Percentiles rank a stretch among this genome's conserved stretches.
Conservation (phyloP, 2,113 vertebrate species). For the Cyanoramphus novaezelandiae region DNA sequence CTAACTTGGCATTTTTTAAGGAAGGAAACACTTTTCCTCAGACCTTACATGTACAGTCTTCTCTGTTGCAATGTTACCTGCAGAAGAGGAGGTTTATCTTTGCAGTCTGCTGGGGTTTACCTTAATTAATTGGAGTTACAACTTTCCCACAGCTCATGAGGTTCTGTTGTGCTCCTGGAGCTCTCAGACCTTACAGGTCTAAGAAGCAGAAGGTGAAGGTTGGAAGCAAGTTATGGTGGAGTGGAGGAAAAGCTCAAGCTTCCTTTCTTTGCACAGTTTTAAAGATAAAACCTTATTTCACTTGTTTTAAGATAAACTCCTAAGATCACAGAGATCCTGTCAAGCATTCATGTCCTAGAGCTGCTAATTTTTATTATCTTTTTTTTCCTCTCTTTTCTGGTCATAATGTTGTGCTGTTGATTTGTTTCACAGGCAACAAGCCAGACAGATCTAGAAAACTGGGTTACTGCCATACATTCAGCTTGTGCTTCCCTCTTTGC, state of each 20-base stretch:
- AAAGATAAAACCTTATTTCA: background rate
- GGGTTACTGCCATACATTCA: constrained; percentile 95
- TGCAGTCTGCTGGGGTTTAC: background rate
- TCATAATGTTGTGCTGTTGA: background rate
- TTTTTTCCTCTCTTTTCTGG: background rate
- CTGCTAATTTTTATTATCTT: background rate
- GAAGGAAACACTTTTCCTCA: background rate
- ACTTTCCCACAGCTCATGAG: background rate
- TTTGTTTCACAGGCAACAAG: constrained; percentile 85
- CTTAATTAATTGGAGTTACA: background rate
- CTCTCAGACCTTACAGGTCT: background rate
- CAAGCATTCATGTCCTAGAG: background rate
- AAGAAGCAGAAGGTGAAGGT: background rate
- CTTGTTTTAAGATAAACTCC: background rate
- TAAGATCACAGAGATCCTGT: background rate
- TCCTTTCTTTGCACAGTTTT: background rate
- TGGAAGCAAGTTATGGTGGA: background rate
- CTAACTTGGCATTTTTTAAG: background rate
- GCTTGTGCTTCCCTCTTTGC: constrained; percentile 94
- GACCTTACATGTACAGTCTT: background rate
- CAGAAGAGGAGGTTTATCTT: background rate
- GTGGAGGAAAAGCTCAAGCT: background rate
- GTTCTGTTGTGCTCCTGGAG: background rate
- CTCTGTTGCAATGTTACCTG: background rate
- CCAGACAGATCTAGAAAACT: constrained; percentile 96